Evolutionary conservation across 1,140 invertebrate genomes (phyloP), one percentile per base, ranked within the genome.

Genomic region (Drosophila ogumai): DNA sequence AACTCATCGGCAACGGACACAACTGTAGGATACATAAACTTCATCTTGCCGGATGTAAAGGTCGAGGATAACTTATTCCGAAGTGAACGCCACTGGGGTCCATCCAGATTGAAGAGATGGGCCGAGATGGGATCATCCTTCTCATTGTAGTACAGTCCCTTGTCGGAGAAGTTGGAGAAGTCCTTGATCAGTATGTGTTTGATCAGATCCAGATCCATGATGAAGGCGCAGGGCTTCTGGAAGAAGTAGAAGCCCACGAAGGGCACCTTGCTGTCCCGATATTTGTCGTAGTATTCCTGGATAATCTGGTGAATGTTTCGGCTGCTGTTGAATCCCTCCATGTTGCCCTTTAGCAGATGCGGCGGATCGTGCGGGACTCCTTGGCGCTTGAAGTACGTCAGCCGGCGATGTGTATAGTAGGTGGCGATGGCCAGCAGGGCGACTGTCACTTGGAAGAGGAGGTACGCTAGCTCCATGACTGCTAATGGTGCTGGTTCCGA

Each of bases 111-210:
- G 25, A 94, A 94, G 1, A 94, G 67, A 72, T 94, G 93, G 0
- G 79, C 84, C 3, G 93, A 93, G 2, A 94, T 67, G 1, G 94
- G 94, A 79, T 95, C 93, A 25, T 80, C 81, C 31, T 93, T 88
- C 9, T 93, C 92, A 71, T 94, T 93, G 25, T 93, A 88, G 28
- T 79, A 87, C 1, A 93, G 50, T 0, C 93, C 93, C 31, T 94
- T 93, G 77, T 94, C 93, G 7, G 81, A 65, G 64, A 95, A 95
- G 28, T 92, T 75, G 6, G 92, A 79, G 58, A 95, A 95, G 67
- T 95, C 94, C 79, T 94, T 95, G 3, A 94, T 93, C 28, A 95
- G 73, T 10, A 96, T 93, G 32, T 93, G 81, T 76, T 95, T 95
- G 1, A 95, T 93, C 1, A 96, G 74, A 1, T 94, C 93, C 2